These are phyloP conservation scores for Scomber colias DNA, from an alignment of 2,113 vertebrate species.

Conservation along the genomic window DNA sequence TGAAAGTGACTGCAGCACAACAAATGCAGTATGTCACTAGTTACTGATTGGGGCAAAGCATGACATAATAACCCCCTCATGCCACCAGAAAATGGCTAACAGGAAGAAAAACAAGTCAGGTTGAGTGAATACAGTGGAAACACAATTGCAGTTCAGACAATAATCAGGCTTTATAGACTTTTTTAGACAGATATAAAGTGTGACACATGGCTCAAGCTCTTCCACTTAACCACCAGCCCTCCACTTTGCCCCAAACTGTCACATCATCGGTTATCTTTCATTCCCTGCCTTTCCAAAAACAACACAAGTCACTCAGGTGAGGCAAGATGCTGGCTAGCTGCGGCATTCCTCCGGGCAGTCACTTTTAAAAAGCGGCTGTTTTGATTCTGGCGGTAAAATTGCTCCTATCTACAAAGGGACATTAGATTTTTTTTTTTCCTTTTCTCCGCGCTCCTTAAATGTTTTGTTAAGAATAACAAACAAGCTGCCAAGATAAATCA, in stretches of 20 bases:
- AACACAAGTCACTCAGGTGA: conserved; percentile 57
- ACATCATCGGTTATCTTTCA: conserved; percentile 15
- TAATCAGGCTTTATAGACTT: not conserved
- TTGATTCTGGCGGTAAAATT: conserved; percentile 48
- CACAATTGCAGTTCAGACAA: not conserved
- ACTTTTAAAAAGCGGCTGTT: conserved; percentile 63
- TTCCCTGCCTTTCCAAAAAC: conserved; percentile 26
- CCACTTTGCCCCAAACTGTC: not conserved
- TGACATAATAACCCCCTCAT: no score
- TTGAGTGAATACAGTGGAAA: no score
- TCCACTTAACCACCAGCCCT: conserved; percentile 30
- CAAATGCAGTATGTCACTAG: no score
- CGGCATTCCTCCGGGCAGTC: conserved; percentile 34
- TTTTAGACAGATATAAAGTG: not conserved
- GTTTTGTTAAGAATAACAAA: conserved; percentile 72
- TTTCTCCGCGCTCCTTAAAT: conserved; percentile 32
- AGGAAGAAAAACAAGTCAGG: no score
- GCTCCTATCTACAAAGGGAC: conserved; percentile 46
- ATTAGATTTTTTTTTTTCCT: conserved; percentile 8
- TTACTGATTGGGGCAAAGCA: no score
- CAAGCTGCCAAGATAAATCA: conserved; percentile 66
- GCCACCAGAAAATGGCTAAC: no score
- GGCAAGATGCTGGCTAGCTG: conserved; percentile 6
- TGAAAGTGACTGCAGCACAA: no score
- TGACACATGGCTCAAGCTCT: conserved; percentile 5